phyloP scores from a whole-genome alignment of 2,888 invertebrate species.

The Drosophila merina region DNA sequence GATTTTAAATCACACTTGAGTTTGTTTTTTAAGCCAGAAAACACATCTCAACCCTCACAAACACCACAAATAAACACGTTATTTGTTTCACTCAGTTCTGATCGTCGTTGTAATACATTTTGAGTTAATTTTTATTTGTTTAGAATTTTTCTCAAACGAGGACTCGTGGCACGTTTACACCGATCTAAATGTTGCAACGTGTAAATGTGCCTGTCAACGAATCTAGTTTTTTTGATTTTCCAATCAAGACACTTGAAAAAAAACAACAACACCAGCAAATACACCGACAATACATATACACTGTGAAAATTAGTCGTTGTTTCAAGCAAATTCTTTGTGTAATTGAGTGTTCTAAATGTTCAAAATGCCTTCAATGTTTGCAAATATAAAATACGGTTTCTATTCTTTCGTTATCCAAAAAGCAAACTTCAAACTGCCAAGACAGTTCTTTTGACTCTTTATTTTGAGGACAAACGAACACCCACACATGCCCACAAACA shows the following conservation, averaged over 20 bases:
- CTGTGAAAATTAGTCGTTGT: constrained; percentile 70
- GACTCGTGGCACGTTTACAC: constrained; percentile 48
- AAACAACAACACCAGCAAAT: constrained; percentile 26
- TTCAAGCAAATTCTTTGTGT: constrained; percentile 77
- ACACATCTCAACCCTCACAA: constrained; percentile 27
- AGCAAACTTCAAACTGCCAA: constrained; percentile 52
- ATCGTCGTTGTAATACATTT: constrained; percentile 68
- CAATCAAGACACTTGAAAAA: constrained; percentile 10
- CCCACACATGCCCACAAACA: constrained; percentile 23
- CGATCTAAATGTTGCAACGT: constrained; percentile 52
- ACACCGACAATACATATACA: constrained; percentile 48
- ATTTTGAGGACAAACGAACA: constrained; percentile 40
- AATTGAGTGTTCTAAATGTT: constrained; percentile 76
- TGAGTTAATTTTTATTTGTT: constrained; percentile 42
- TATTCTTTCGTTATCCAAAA: constrained; percentile 57
- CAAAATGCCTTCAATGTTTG: constrained; percentile 77
- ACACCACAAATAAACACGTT: constrained; percentile 41
- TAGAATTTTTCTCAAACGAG: constrained; percentile 17
- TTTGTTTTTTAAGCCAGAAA: not conserved
- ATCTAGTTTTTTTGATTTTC: constrained; percentile 51
- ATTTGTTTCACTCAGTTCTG: constrained; percentile 62
- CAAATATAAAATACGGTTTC: constrained; percentile 64
- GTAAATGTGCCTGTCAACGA: constrained; percentile 68
- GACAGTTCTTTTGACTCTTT: constrained; percentile 47
- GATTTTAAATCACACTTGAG: not conserved